Conservation (phyloP, 2,888 invertebrate genomes). For the Rhyacophila evoluta region DNA sequence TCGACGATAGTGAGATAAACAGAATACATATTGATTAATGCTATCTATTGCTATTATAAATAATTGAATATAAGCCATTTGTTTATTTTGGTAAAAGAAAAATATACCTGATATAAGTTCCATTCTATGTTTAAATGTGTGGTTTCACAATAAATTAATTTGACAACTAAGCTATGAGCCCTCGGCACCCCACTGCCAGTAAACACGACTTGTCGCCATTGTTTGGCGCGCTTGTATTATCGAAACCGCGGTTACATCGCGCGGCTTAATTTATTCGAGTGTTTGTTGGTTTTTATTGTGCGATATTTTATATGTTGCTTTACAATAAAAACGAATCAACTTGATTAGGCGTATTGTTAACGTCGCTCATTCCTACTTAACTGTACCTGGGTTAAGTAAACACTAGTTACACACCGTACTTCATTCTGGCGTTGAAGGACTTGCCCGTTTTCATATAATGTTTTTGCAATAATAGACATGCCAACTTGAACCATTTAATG, state of each 20-base stretch:
- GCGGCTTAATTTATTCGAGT: constrained; percentile 40
- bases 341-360: constrained; percentile 48
- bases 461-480: background rate
- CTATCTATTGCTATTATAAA: too few relatives aligned
- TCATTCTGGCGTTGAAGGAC: background rate
- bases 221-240: constrained; percentile 31
- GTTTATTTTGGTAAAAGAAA: too few relatives aligned
- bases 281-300: constrained; percentile 48
- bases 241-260: constrained; percentile 32
- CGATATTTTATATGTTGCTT: constrained; percentile 32
- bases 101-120: too few relatives aligned
- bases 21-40: too few relatives aligned
- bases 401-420: background rate
- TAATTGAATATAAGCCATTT: too few relatives aligned
- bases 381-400: background rate
- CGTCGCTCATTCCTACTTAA: background rate
- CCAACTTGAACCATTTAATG: too few relatives aligned
- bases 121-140: too few relatives aligned
- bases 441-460: background rate
- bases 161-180: background rate
- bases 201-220: constrained; percentile 22
- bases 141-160: too few relatives aligned
- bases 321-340: constrained; percentile 38
- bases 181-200: background rate
- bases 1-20: too few relatives aligned